Evolutionary conservation across 2,797 vertebrate genomes (phyloP), one percentile per base, ranked within the genome.

Genomic region (Coluber constrictor): DNA sequence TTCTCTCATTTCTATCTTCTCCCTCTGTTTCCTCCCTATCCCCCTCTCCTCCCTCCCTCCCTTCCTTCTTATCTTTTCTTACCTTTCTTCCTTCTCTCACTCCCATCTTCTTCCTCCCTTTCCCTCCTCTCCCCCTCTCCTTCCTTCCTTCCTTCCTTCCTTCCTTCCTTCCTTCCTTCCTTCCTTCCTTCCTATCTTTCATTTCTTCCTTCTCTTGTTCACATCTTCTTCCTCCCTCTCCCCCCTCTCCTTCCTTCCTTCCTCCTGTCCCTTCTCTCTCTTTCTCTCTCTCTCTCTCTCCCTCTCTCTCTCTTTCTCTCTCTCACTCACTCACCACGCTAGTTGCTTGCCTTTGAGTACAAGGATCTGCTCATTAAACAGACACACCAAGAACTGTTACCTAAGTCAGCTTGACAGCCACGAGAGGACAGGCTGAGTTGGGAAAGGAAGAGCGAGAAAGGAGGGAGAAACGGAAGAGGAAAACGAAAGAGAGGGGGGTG

Each of bases 381-480:
- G 98, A 97, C 97, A 97, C 97, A 96, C 97, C 98, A 97, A 98
- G 98, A 98, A 98, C 94, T 97, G 97, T 98, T 97, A 97, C 98
- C 98, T 98, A 98, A 98, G 98, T 97, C 97, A 97, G 96, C 96
- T 86, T 98, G 98, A 97, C 97, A 97, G 97, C 97, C 97, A 94
- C 95, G 96, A 97, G 95, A 97, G 97, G 96, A 96, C 94, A 97
- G 95, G 94, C 96, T 96, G 97, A 98, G 97, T 97, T 97, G 97
- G 97, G 94, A 56, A 56, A 89, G 70, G 87, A 89, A 89, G 66
- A 89, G 55, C 2, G 63, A n/a, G 90, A 54, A 29, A 51, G 47
- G 56, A 61, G 43, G 54, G 96, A 92, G 92, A 96, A 5, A 55
- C 37, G 47, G 79, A 63, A 66, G 95, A 97, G 96, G 92, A 93